Evolutionary conservation across 2,113 vertebrate genomes (phyloP).

Genomic region (Macrotus californicus): DNA sequence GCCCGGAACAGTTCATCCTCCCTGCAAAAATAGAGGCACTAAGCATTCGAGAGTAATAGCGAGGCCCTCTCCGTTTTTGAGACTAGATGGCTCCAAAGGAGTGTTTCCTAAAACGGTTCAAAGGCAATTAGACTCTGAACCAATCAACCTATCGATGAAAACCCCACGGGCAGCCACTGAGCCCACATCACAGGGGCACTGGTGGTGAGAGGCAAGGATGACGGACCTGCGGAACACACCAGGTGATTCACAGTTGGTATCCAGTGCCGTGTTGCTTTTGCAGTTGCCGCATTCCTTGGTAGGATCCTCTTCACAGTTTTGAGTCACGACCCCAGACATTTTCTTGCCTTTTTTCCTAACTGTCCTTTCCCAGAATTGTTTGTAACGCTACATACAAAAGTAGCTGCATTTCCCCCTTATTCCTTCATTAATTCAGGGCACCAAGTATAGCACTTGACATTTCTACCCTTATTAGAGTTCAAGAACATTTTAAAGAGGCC

Average conservation of each 20-base stretch:
- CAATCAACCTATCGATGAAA: background rate
- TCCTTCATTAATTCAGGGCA: background rate
- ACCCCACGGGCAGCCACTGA: background rate
- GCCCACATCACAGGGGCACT: background rate
- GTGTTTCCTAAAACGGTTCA: background rate
- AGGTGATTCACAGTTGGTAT: background rate
- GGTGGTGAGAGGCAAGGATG: background rate
- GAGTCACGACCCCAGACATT: background rate
- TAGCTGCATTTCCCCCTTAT: background rate
- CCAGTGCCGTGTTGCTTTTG: background rate
- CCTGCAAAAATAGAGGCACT: background rate
- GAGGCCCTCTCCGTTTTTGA: background rate
- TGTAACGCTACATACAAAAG: background rate
- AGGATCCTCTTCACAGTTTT: background rate
- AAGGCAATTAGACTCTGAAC: background rate
- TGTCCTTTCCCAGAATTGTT: background rate
- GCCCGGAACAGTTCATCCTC: background rate
- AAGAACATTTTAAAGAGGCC: background rate
- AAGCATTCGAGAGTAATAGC: background rate
- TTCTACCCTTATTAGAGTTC: background rate
- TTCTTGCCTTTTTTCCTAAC: too few species aligned
- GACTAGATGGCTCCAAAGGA: background rate
- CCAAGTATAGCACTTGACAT: background rate
- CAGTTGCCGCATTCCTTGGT: background rate
- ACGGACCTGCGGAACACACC: background rate